A percentile compares a stretch with the other conserved stretches of the same genome.
These are phyloP conservation scores for Ceyx erithaca DNA, from an alignment of 2,797 vertebrate genomes.

Conservation along the genomic window DNA sequence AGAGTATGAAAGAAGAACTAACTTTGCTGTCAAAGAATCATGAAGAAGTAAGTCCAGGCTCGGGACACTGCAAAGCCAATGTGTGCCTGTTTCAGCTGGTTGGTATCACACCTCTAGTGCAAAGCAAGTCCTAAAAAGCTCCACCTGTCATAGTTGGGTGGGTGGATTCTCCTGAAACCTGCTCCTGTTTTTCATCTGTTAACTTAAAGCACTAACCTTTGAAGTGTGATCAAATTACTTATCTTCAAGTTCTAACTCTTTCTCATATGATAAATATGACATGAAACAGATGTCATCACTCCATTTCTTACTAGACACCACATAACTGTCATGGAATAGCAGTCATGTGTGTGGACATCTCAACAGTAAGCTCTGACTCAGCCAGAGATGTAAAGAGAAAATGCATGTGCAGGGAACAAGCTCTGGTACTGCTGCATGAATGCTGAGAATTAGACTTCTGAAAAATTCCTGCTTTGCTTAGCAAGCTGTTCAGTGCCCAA, in stretches of 20 bases:
- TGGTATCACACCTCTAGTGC: background rate
- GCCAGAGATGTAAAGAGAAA: background rate
- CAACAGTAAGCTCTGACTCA: background rate
- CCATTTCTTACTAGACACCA: background rate
- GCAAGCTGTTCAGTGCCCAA: accelerated
- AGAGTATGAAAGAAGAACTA: slow-evolving; percentile 88
- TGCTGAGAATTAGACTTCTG: background rate
- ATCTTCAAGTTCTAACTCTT: background rate
- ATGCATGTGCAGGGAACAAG: background rate
- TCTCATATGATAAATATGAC: background rate
- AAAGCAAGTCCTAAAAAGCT: background rate
- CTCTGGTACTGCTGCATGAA: background rate
- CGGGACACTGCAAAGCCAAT: background rate
- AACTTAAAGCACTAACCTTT: background rate
- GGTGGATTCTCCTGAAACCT: background rate
- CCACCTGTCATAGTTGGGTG: accelerated
- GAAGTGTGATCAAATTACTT: background rate
- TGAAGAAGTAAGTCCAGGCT: slow-evolving; percentile 82
- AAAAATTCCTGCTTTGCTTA: background rate
- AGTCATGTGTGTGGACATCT: background rate
- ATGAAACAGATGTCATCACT: background rate
- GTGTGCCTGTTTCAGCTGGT: background rate
- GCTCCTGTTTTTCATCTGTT: background rate
- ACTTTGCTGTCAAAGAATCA: slow-evolving; percentile 84
- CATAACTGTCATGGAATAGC: background rate